Conservation (phyloP, 2,113 vertebrate genomes). For the Gymnarchus niloticus region DNA sequence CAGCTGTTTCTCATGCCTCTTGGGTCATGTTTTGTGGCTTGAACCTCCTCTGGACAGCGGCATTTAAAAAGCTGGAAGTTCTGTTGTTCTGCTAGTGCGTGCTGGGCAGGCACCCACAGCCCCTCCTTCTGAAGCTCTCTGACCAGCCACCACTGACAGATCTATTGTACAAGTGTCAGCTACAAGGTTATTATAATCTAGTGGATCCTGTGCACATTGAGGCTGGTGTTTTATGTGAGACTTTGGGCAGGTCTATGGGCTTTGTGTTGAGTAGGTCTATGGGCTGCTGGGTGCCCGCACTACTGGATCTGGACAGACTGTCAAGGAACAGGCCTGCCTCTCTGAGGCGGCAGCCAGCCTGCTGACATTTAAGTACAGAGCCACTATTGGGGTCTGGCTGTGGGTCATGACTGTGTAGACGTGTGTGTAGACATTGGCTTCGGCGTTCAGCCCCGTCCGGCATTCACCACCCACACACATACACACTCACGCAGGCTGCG, state of each 20-base stretch:
- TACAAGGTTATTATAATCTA: background rate
- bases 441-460: conserved; percentile 26
- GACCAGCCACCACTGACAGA: background rate
- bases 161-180: background rate
- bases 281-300: conserved; percentile 30
- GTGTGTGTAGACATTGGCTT: conserved; percentile 29
- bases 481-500: conserved; percentile 24
- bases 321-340: conserved; percentile 42
- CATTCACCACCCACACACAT: conserved; percentile 9
- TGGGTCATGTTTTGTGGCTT: too few relatives aligned
- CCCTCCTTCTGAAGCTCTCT: background rate
- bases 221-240: conserved; percentile 2
- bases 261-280: conserved; percentile 14
- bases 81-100: too few relatives aligned
- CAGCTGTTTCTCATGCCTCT: background rate
- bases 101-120: background rate
- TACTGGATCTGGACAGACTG: background rate
- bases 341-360: background rate
- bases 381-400: conserved; percentile 60
- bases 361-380: conserved; percentile 52
- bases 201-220: conserved; percentile 10
- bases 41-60: background rate
- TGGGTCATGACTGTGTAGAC: conserved; percentile 37
- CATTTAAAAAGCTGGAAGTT: too few relatives aligned
- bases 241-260: conserved; percentile 29